Evolutionary conservation across 2,888 invertebrate genomes (phyloP).

Genomic region (Caenorhabditis sp.): DNA sequence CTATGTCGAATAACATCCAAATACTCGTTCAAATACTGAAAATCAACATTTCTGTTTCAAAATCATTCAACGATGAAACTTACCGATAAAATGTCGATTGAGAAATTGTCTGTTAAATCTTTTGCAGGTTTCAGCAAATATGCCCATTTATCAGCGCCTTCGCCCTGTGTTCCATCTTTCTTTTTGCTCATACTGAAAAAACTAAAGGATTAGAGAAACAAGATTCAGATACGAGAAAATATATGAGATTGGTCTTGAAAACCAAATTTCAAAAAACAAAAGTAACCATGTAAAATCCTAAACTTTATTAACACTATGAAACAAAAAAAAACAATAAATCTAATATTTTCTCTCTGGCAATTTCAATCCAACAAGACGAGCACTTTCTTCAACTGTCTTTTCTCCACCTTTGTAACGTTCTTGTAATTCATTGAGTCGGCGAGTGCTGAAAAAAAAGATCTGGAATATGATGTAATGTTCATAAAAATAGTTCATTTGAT

Average conservation of each 20-base stretch:
- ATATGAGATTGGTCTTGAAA: not conserved
- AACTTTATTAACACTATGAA: not conserved
- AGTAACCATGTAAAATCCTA: not conserved
- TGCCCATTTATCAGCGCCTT: slow-evolving; percentile 21
- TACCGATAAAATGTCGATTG: slow-evolving; percentile 30
- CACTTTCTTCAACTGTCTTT: slow-evolving; percentile 62
- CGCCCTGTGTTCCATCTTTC: not conserved
- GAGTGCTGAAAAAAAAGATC: slow-evolving; percentile 37
- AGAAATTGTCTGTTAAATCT: slow-evolving; percentile 44
- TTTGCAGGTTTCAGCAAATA: slow-evolving; percentile 43
- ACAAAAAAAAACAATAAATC: not conserved
- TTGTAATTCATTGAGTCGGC: slow-evolving; percentile 58
- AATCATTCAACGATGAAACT: not conserved
- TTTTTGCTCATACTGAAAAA: not conserved
- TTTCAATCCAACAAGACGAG: slow-evolving; percentile 63
- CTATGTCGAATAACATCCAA: slow-evolving; percentile 16
- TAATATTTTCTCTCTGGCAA: slow-evolving; percentile 52
- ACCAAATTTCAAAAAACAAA: not conserved
- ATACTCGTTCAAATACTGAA: slow-evolving; percentile 25
- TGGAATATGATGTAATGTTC: not conserved
- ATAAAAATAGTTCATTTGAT: too few relatives aligned
- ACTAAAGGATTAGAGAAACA: too few relatives aligned
- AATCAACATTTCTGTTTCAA: not conserved
- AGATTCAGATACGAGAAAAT: too few relatives aligned
- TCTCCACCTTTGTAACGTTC: slow-evolving; percentile 62